These are phyloP conservation scores for Hexactinellida sp. DNA, from an alignment of 37 sponge, comb jelly and placozoan species.

Conservation along the genomic window DNA sequence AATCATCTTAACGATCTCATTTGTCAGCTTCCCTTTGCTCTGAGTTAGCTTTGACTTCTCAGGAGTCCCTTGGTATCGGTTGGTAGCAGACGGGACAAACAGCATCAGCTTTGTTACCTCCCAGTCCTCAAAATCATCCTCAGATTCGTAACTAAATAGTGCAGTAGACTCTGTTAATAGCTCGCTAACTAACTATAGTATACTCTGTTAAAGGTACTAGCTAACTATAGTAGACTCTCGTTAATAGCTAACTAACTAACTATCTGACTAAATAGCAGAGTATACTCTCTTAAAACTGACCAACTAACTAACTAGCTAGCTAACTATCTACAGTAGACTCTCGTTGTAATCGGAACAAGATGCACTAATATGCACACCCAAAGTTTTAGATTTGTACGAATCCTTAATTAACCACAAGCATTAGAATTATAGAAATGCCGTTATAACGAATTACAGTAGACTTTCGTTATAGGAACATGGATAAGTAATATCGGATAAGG, in stretches of 20 bases:
- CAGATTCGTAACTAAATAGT: not conserved
- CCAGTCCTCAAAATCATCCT: conserved; percentile 7
- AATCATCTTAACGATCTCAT: conserved; percentile 71
- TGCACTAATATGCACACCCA: too few species aligned
- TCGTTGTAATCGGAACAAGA: too few species aligned
- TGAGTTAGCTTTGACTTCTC: not conserved
- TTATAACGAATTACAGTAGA: too few species aligned
- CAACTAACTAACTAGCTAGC: too few species aligned
- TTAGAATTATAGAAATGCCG: too few species aligned
- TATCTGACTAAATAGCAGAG: not conserved
- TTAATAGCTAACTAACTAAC: not conserved
- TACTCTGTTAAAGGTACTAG: not conserved
- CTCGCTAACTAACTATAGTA: not conserved
- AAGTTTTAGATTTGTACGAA: too few species aligned
- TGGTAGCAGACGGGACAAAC: not conserved
- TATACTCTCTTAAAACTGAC: too few species aligned
- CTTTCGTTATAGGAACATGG: too few species aligned
- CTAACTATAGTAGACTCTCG: too few species aligned
- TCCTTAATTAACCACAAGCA: too few species aligned
- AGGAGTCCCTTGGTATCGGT: not conserved
- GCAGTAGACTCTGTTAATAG: not conserved
- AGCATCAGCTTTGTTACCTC: not conserved
- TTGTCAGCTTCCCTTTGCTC: conserved; percentile 34
- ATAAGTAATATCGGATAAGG: too few species aligned
- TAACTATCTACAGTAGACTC: too few species aligned